Evolutionary conservation across 2,888 invertebrate species (phyloP).

Genomic region (Eudasyphora cyanicolor): DNA sequence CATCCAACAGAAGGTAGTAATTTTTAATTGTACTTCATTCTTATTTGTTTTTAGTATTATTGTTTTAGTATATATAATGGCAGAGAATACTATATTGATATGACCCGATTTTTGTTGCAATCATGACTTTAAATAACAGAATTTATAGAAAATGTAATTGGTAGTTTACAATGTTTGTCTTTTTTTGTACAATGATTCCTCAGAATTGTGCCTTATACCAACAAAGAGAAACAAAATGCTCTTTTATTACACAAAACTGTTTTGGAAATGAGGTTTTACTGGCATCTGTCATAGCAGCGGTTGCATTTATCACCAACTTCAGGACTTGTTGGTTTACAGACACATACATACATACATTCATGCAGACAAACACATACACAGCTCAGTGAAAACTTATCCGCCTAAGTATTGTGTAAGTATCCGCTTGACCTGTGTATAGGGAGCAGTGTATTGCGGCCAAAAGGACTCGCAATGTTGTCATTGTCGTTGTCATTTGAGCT

Average conservation of each 20-base stretch:
- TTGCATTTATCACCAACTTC: neutral
- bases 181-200: too few relatives aligned
- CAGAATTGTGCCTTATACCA: neutral
- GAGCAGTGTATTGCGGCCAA: neutral
- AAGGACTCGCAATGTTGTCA: neutral
- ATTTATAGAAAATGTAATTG: too few relatives aligned
- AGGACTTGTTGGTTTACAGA: neutral
- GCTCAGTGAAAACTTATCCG: too few relatives aligned
- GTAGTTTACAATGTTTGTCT: too few relatives aligned
- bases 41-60: too few relatives aligned
- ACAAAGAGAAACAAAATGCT: neutral
- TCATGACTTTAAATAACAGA: too few relatives aligned
- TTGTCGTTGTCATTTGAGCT: neutral
- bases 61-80: too few relatives aligned
- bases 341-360: neutral
- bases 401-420: neutral
- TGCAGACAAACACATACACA: neutral
- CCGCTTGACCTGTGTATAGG: neutral
- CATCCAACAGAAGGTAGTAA: too few relatives aligned
- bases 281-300: constrained; percentile 6
- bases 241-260: neutral
- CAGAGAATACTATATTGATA: too few relatives aligned
- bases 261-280: neutral
- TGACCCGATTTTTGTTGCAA: too few relatives aligned
- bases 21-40: too few relatives aligned